Base-by-base conservation (phyloP, 92 coral and sea anemone genomes). In the Epizoanthus scotinus region DNA sequence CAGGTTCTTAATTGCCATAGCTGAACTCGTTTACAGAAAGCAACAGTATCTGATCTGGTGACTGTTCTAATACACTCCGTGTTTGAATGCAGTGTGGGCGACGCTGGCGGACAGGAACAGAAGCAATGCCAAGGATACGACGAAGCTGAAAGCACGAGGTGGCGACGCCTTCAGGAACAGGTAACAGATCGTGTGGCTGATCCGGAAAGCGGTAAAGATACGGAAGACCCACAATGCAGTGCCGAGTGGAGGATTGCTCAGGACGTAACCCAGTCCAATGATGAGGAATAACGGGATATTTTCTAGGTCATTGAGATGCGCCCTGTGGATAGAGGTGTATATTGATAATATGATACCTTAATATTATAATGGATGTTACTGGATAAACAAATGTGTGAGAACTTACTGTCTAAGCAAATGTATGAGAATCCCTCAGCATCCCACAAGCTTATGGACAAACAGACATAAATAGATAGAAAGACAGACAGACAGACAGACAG, bases 221-320 rank as follows among this genome's bases (percentile, higher is more conserved):
- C 94, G 91, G 78, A 94, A 75, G 54, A 91, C 87, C 79, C 91
- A 83, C 70, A 86, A 86, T 62, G 93, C 97, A 10, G 86, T 85
- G 6, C 44, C 19, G 12, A 81, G 70, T 27, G 91, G 80, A 21
- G 91, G 91, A 74, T 68, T 74, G 21, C 90, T 82, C 25, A 90
- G 71, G 67, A 83, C 82, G 71, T 90, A 92, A 69, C 84, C 63
- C 42, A 94, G 77, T 42, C 93, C 98, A 28, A 92, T 34, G 40
- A 95, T 19, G 64, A 89, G 65, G 86, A 95, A 95, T 9, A 86
- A 53, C 6, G 91, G 88, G 58, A 90, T 95, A 87, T 93, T 95
- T 67, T 95, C 98, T 79, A 95, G 59, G 65, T 95, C 98, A 87
- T 95, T 95, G 38, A 15, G 93, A 34, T 92, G 97, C 2, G 89